Conservation (phyloP, 2,888 invertebrate species). For the Tridacna crocea region DNA sequence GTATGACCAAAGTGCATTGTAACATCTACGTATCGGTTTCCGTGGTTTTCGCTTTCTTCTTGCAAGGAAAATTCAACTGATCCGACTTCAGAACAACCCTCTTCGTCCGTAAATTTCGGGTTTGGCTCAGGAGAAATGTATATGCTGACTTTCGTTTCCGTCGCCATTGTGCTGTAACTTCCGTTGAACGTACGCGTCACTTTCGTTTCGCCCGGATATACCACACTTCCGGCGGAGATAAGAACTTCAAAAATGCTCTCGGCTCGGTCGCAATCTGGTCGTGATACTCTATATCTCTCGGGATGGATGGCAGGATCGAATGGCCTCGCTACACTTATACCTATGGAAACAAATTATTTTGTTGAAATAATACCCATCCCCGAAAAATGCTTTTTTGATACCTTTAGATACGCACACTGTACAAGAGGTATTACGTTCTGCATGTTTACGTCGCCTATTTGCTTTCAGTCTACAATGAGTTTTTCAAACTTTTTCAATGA, state of each 20-base stretch:
- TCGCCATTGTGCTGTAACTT: neutral
- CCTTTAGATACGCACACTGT: no score
- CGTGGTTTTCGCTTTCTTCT: neutral
- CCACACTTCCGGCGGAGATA: neutral
- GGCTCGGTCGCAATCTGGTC: neutral
- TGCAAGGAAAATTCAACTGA: conserved; percentile 9
- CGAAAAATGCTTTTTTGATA: no score
- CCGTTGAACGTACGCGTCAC: conserved; percentile 11
- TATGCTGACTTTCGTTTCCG: neutral
- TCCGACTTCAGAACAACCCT: conserved; percentile 10
- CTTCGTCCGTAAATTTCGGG: conserved; percentile 1
- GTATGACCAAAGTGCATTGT: conserved; percentile 23
- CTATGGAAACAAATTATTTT: neutral
- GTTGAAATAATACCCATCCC: no score
- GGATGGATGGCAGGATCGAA: conserved; percentile 1
- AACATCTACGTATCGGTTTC: conserved; percentile 4
- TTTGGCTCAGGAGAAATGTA: conserved; percentile 8
- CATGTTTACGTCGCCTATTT: no score
- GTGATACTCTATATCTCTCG: neutral
- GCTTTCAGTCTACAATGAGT: no score
- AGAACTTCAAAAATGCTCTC: conserved; percentile 23
- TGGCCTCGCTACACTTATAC: conserved; percentile 3
- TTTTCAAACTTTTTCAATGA: no score
- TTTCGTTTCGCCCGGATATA: conserved; percentile 10
- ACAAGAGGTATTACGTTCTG: no score